These are phyloP conservation scores for Graptemys geographica DNA, from an alignment of 2,797 vertebrate genomes.

Conservation along the genomic window DNA sequence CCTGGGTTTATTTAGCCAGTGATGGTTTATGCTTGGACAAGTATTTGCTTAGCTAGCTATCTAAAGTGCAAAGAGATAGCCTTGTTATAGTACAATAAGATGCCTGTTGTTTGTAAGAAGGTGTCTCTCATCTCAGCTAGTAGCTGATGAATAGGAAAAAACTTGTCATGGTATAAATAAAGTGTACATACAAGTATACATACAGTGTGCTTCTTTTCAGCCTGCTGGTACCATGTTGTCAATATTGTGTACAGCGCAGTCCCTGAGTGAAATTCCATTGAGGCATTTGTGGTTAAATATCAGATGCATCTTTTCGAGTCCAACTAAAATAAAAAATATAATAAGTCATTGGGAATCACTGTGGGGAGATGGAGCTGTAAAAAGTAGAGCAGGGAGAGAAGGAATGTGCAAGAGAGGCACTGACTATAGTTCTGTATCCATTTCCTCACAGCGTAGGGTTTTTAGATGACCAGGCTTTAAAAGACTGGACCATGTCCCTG, in stretches of 20 bases:
- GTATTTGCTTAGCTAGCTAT: neutral
- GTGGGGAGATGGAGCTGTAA: accelerated
- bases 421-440: accelerated
- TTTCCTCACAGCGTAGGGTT: accelerated
- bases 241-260: accelerated
- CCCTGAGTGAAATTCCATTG: neutral
- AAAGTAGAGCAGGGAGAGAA: accelerated
- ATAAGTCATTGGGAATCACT: neutral
- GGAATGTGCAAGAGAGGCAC: accelerated
- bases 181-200: neutral
- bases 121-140: neutral
- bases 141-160: neutral
- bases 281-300: neutral
- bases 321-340: neutral
- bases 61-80: neutral
- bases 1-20: neutral
- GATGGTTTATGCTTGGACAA: conserved; percentile 19
- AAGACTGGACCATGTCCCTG: neutral
- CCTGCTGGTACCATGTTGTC: neutral
- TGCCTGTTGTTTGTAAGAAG: neutral
- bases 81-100: neutral
- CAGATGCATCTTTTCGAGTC: neutral
- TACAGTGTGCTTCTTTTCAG: neutral
- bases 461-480: neutral
- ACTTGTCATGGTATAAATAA: neutral